Evolutionary conservation across 2,113 vertebrate species (phyloP), one percentile per base, ranked within the genome.

Genomic region (Genyomyrus donnyi): DNA sequence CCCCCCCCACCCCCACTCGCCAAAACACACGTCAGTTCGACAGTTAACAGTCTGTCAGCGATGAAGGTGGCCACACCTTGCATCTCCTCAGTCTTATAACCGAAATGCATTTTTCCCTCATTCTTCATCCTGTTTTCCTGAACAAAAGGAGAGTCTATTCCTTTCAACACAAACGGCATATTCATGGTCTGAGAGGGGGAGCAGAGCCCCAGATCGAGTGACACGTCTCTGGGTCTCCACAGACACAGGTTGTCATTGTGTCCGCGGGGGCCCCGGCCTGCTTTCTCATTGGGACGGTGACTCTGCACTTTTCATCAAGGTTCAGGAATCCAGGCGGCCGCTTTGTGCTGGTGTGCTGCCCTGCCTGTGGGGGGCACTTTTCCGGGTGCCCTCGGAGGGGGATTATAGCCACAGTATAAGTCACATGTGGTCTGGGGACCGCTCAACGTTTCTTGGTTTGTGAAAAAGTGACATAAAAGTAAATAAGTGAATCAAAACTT

Each of bases 191-290:
- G 39, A n/a, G 39, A 88, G 87, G 90, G 90, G 77, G 46, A 90
- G n/a, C 77, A 62, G 58, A 15, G 88, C 89, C 48, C 24, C 10
- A 86, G 88, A 89, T 90, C 50, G 87, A 91, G 91, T 93, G 90
- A 88, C 91, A 58, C 52, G 52, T 89, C 91, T 89, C 77, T 90
- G 90, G 88, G 91, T 88, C 87, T 50, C 74, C 86, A 85, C 90
- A 92, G 52, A 95, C 94, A 96, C 94, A 92, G 94, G 90, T 80
- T 10, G 83, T 88, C 92, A 91, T 93, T 95, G 94, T 95, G 91
- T 48, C 80, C 88, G 90, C 9, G 8, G 8, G 13, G 83, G n/a
- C 56, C 87, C 58, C 56, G 21, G 45, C 35, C 31, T 11, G 84
- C 62, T n/a, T 74, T 92, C 90, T 93, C 88, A 94, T 94, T 94